Evolutionary conservation across 2,113 vertebrate species (phyloP).

Genomic region (Grus americana): DNA sequence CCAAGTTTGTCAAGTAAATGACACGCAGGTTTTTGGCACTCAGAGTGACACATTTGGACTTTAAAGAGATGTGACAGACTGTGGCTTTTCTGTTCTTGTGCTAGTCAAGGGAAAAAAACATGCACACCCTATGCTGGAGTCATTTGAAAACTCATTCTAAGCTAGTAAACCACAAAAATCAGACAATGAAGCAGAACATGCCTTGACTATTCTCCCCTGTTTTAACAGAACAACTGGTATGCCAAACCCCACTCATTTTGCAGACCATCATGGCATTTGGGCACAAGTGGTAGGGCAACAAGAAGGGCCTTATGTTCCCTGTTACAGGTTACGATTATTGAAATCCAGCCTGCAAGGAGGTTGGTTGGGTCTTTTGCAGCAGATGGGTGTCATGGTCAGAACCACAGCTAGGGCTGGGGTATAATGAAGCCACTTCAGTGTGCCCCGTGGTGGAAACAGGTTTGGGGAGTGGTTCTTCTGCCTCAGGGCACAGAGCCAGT

Average conservation of each 20-base stretch:
- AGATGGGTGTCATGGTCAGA: not conserved
- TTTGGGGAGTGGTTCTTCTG: not conserved
- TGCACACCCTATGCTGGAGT: not conserved
- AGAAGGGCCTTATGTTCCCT: not conserved
- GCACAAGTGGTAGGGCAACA: not conserved
- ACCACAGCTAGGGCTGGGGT: not conserved
- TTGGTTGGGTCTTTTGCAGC: not conserved
- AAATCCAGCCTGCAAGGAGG: not conserved
- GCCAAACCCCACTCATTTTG: not conserved
- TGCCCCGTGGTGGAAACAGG: not conserved
- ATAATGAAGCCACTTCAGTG: not conserved
- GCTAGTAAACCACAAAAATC: not conserved
- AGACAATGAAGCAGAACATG: not conserved
- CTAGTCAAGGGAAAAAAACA: not conserved
- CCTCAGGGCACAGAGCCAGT: not conserved
- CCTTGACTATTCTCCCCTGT: not conserved
- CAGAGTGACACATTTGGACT: slow-evolving; percentile 18
- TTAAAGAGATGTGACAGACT: not conserved
- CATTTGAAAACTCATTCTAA: not conserved
- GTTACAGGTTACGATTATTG: not conserved
- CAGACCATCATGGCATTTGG: not conserved
- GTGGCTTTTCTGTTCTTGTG: slow-evolving; percentile 22
- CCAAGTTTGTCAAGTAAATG: slow-evolving; percentile 10
- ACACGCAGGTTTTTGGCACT: slow-evolving; percentile 21
- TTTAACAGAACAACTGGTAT: not conserved